Base-by-base conservation (phyloP, 2,113 vertebrate species). In the Melanocharis versteri region DNA sequence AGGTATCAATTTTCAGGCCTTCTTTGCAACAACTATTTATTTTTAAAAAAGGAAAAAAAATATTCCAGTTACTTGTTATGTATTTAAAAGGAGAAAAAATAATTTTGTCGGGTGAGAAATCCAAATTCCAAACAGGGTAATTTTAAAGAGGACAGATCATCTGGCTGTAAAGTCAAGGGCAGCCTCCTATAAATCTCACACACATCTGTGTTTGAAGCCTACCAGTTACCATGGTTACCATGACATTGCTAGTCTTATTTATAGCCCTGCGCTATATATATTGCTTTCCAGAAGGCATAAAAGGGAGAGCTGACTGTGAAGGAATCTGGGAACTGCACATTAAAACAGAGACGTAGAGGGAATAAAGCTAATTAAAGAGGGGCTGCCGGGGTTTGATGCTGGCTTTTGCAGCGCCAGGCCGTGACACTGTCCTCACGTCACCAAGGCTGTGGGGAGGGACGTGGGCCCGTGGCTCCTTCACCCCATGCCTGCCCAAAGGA, bases 181-280 rank as follows among this genome's bases (percentile, higher is more conserved):
- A 97, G 90, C 71, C 60, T 96, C 69, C 90, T 87, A 35, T 83
- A 93, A 97, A 96, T 39, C 94, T 95, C 72, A 86, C 66, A 93
- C 83, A 76, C 94, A 79, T 83, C 50, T 33, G 37, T 57, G 62
- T 97, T 97, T 96, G 97, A 97, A 97, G 95, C 92, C 95, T 94
- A 66, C 23, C 10, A 5, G 98, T 98, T 98, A 20, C 97, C 94
- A 97, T 98, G 97, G 98, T 95, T 97, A 98, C 97, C 11, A 66
- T 84, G 96, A 96, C 96, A 96, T 72, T 94, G 96, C 85, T 89
- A 96, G 94, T 96, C 96, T 97, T 98, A 98, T 98, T 98, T 98
- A 98, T 98, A 98, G 97, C 83, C 53, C 65, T 96, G 94, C 0
- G 42, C 96, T 97, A 96, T 97, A 97, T 97, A 97, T 96, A 96